A percentile compares a stretch with the other conserved stretches of the same genome.
These are phyloP conservation scores for Callopanchax toddi DNA, from an alignment of 2,113 vertebrate species.

Conservation along the genomic window DNA sequence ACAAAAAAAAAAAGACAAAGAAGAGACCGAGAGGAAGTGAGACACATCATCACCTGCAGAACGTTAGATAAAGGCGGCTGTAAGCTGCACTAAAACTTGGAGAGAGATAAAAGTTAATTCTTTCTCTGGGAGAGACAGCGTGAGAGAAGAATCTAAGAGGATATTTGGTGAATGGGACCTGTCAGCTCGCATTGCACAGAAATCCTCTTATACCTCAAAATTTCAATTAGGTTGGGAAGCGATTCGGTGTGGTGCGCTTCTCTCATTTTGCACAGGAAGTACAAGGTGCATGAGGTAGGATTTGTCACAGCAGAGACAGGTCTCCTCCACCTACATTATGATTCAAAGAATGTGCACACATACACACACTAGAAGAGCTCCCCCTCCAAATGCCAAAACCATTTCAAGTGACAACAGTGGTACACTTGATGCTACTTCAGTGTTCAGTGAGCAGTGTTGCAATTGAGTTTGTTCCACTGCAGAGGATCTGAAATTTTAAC, in stretches of 20 bases:
- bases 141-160: constrained; percentile 67
- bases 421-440: constrained; percentile 69
- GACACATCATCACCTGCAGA: constrained; percentile 51
- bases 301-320: constrained; percentile 72
- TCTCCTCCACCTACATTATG: constrained; percentile 62
- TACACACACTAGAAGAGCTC: constrained; percentile 4
- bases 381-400: constrained; percentile 56
- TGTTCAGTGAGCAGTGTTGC: constrained; percentile 69
- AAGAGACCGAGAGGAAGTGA: constrained; percentile 35
- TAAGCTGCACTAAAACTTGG: constrained; percentile 62
- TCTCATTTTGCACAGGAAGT: constrained; percentile 55
- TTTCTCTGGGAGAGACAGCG: constrained; percentile 44
- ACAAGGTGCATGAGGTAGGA: constrained; percentile 65
- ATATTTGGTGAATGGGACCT: constrained; percentile 75
- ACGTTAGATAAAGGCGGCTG: constrained; percentile 44
- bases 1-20: constrained; percentile 40
- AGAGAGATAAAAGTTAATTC: constrained; percentile 69
- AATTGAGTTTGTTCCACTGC: constrained; percentile 76
- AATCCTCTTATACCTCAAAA: constrained; percentile 81
- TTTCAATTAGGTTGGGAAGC: constrained; percentile 79
- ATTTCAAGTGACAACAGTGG: constrained; percentile 67
- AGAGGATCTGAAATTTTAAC: constrained; percentile 65
- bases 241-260: constrained; percentile 44
- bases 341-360: constrained; percentile 47
- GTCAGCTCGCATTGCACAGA: constrained; percentile 69